phyloP scores from a whole-genome alignment of 2,113 vertebrate genomes.

The Xiphophorus hellerii region DNA sequence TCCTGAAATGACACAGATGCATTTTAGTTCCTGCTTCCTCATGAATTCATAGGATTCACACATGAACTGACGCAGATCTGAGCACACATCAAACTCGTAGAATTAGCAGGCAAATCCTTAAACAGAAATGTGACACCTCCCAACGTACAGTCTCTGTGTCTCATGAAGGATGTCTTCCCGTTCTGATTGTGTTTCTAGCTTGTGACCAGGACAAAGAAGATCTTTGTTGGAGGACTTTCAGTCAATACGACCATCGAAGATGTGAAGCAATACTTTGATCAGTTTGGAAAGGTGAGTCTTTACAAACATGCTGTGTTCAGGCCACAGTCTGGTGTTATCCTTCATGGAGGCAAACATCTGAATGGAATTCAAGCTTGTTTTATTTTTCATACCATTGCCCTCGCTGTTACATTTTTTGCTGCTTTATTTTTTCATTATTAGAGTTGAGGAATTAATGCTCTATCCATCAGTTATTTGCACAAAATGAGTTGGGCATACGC shows the following conservation, averaged over 20 bases:
- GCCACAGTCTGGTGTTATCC: not conserved
- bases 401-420: not conserved
- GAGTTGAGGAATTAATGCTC: too few species aligned
- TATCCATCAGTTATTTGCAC: too few species aligned
- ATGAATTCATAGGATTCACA: not conserved
- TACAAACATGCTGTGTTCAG: conserved; percentile 6
- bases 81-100: not conserved
- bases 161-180: conserved; percentile 43
- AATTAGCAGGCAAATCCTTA: conserved; percentile 7
- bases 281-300: conserved; percentile 92
- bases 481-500: not conserved
- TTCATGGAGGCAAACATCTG: not conserved
- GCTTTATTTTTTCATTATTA: too few species aligned
- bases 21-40: conserved; percentile 11
- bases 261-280: conserved; percentile 97
- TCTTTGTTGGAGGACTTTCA: conserved; percentile 95
- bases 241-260: conserved; percentile 97
- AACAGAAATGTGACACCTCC: conserved; percentile 47
- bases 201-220: conserved; percentile 98
- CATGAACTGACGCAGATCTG: conserved; percentile 1
- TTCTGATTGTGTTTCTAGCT: conserved; percentile 80
- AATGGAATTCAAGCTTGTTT: not conserved
- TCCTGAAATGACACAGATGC: conserved; percentile 18
- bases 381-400: not conserved
- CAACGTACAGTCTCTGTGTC: conserved; percentile 44